These are phyloP conservation scores for Chloropsis cyanopogon DNA, from an alignment of 2,113 vertebrate species.

Conservation along the genomic window DNA sequence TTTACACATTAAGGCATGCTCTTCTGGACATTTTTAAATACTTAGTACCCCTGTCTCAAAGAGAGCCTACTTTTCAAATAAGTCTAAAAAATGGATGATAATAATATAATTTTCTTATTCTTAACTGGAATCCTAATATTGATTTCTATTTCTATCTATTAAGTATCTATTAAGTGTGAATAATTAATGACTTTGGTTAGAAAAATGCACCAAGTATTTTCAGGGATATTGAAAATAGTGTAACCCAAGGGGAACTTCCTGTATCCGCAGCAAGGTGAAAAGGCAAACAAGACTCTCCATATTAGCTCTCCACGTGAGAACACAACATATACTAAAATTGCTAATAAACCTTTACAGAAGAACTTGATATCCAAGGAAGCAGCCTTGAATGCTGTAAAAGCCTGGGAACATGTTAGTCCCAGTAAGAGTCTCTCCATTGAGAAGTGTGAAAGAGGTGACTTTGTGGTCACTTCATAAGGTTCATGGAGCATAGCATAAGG, in stretches of 20 bases:
- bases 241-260: neutral
- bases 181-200: neutral
- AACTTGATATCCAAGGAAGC: neutral
- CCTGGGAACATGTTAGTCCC: neutral
- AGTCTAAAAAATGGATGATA: neutral
- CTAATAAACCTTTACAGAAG: neutral
- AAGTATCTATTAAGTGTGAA: neutral
- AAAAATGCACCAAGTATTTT: neutral
- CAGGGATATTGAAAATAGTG: neutral
- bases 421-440: neutral
- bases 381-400: neutral
- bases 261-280: neutral
- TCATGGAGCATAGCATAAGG: neutral
- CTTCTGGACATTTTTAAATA: neutral
- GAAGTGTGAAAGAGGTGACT: neutral
- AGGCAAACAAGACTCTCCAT: neutral
- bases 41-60: neutral
- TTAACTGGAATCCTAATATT: neutral
- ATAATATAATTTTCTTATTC: neutral
- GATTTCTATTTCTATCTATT: neutral
- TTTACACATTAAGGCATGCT: neutral
- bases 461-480: neutral
- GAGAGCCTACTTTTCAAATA: neutral
- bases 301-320: neutral
- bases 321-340: neutral